Conservation (phyloP, 2,113 vertebrate species). For the Spheniscus mendiculus region DNA sequence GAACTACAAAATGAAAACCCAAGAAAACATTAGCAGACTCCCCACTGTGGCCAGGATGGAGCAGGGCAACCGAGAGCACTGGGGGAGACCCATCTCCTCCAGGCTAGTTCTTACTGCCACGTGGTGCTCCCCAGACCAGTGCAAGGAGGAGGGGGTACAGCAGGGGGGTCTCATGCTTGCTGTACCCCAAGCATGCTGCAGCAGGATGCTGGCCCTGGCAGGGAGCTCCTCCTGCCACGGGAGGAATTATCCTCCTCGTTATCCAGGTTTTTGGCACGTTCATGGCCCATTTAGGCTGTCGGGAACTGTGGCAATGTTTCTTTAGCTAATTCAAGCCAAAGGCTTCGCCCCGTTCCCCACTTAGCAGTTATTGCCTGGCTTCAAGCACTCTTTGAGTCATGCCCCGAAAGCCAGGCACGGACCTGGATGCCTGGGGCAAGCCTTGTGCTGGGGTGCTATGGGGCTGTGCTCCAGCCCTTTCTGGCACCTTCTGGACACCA, state of each 20-base stretch:
- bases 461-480: neutral
- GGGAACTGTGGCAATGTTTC: neutral
- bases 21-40: neutral
- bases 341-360: rapidly evolving
- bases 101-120: neutral
- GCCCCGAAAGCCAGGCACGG: rapidly evolving
- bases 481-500: neutral
- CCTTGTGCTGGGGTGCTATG: too few species aligned
- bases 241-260: neutral
- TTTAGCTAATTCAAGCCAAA: neutral
- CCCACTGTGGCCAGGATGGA: neutral
- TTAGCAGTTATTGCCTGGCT: neutral
- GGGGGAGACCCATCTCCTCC: neutral
- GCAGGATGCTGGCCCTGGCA: neutral
- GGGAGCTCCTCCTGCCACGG: neutral
- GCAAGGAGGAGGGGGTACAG: neutral
- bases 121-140: neutral
- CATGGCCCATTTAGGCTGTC: neutral
- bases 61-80: rapidly evolving
- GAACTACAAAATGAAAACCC: neutral
- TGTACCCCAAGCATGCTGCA: neutral
- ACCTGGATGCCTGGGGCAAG: neutral
- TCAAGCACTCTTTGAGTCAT: rapidly evolving
- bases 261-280: neutral
- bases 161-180: neutral